Conservation (phyloP, 2,888 invertebrate genomes). For the Sarcophaga carnaria region DNA sequence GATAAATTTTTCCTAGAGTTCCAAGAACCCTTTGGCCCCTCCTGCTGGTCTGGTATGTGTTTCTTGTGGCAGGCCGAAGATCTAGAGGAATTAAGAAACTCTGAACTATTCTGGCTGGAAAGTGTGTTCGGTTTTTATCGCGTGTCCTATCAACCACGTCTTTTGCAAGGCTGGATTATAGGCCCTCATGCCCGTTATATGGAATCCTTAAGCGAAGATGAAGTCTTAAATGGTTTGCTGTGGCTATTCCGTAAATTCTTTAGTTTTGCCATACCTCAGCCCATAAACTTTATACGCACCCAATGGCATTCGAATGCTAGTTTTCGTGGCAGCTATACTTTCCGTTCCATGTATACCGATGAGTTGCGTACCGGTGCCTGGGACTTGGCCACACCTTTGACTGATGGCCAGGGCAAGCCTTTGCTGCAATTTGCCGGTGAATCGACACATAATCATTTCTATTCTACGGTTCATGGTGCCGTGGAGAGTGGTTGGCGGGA, state of each 20-base stretch:
- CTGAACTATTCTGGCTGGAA: constrained; percentile 74
- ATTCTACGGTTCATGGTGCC: constrained; percentile 88
- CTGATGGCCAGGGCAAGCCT: constrained; percentile 79
- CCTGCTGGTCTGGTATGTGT: constrained; percentile 80
- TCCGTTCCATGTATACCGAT: constrained; percentile 84
- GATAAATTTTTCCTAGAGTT: constrained; percentile 86
- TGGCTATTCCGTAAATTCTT: constrained; percentile 70
- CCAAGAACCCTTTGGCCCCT: constrained; percentile 55
- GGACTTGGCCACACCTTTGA: constrained; percentile 84
- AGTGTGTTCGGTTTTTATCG: constrained; percentile 70
- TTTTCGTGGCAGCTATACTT: constrained; percentile 86
- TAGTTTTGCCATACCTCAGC: constrained; percentile 55
- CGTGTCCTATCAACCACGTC: constrained; percentile 70
- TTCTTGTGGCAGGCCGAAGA: constrained; percentile 79
- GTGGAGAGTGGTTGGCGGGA: constrained; percentile 89
- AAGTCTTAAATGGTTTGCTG: constrained; percentile 60
- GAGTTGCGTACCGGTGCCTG: constrained; percentile 83
- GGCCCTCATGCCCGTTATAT: constrained; percentile 70
- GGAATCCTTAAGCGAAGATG: constrained; percentile 63
- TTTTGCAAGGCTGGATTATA: constrained; percentile 86
- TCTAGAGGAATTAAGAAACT: constrained; percentile 74
- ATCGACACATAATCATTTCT: constrained; percentile 86
- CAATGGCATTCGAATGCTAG: constrained; percentile 86
- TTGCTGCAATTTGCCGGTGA: constrained; percentile 87
- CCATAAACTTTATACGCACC: constrained; percentile 78